A percentile compares a stretch with the other conserved stretches of the same genome.
These are phyloP conservation scores for Drosophila peninsularis DNA, from an alignment of 2,888 invertebrate genomes.

Conservation along the genomic window DNA sequence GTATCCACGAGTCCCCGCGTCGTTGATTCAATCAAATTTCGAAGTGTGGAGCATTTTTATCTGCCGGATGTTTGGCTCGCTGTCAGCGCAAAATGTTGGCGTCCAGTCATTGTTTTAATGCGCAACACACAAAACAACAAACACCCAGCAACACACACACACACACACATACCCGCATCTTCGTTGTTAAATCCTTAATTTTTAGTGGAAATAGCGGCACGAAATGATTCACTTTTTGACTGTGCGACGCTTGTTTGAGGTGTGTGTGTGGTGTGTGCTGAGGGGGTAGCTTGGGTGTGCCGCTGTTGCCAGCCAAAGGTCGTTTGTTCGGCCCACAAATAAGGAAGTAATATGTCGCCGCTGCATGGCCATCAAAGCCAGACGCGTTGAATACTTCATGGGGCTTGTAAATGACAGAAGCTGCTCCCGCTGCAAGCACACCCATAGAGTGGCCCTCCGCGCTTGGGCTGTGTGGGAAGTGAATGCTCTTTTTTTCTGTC, in stretches of 20 bases:
- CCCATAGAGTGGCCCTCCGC: not conserved
- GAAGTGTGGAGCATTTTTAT: conserved; percentile 65
- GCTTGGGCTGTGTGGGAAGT: conserved; percentile 25
- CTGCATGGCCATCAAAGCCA: conserved; percentile 72
- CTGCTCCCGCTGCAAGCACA: conserved; percentile 4
- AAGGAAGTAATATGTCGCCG: conserved; percentile 82
- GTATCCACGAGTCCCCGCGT: conserved; percentile 11
- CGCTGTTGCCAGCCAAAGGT: conserved; percentile 57
- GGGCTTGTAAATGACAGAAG: conserved; percentile 38
- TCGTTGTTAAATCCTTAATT: conserved; percentile 60
- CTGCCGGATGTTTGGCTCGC: conserved; percentile 78
- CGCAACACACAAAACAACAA: conserved; percentile 23
- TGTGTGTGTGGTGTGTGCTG: not conserved
- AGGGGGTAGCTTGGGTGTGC: conserved; percentile 21
- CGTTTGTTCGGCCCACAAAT: conserved; percentile 72
- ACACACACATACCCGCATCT: conserved; percentile 14
- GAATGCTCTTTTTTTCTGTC: conserved; percentile 43
- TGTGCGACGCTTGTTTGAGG: conserved; percentile 29
- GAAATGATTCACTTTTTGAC: conserved; percentile 68
- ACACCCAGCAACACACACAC: not conserved
- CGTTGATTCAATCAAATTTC: conserved; percentile 71
- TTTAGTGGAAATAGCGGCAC: conserved; percentile 56
- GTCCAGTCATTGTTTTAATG: conserved; percentile 77
- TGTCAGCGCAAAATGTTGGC: conserved; percentile 72
- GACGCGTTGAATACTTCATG: conserved; percentile 59